These are phyloP conservation scores for Pristionchus exspectatus DNA, from an alignment of 2,888 invertebrate species.

Conservation along the genomic window DNA sequence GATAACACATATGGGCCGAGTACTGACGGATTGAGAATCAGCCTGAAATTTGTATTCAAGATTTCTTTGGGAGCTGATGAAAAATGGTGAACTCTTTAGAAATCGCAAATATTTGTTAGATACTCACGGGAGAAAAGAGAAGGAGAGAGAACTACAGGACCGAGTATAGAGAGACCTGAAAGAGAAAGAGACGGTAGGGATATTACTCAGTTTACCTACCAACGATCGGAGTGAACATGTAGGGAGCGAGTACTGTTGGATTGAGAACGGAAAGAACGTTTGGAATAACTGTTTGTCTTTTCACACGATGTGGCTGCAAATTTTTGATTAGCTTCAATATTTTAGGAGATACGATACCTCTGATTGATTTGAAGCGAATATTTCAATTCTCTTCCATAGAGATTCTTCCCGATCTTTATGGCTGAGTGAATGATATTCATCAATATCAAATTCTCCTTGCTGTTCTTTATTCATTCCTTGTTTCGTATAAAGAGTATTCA, in stretches of 20 bases:
- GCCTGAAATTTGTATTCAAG: not conserved
- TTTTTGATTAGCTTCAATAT: not conserved
- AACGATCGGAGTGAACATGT: constrained; percentile 70
- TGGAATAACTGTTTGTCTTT: constrained; percentile 10
- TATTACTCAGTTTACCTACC: constrained; percentile 54
- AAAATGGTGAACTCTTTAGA: too few relatives aligned
- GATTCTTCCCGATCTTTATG: constrained; percentile 53
- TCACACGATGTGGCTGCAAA: not conserved
- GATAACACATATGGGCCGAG: constrained; percentile 65
- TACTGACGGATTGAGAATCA: constrained; percentile 72
- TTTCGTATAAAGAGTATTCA: constrained; percentile 69
- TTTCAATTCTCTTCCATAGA: constrained; percentile 54
- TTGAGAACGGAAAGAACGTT: constrained; percentile 57
- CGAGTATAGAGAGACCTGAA: constrained; percentile 66
- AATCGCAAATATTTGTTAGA: too few relatives aligned
- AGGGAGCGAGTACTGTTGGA: constrained; percentile 72
- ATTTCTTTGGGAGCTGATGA: not conserved
- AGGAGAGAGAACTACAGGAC: constrained; percentile 73
- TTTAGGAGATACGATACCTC: not conserved
- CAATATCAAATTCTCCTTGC: constrained; percentile 56
- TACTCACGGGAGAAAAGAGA: constrained; percentile 72
- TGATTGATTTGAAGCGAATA: constrained; percentile 49
- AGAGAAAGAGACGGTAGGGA: not conserved
- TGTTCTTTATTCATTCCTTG: constrained; percentile 57
- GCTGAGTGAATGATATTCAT: constrained; percentile 57